A percentile compares a stretch with the other conserved stretches of the same genome.
These are phyloP conservation scores for Cynocephalus volans DNA, from an alignment of 2,113 vertebrate genomes.

Conservation along the genomic window DNA sequence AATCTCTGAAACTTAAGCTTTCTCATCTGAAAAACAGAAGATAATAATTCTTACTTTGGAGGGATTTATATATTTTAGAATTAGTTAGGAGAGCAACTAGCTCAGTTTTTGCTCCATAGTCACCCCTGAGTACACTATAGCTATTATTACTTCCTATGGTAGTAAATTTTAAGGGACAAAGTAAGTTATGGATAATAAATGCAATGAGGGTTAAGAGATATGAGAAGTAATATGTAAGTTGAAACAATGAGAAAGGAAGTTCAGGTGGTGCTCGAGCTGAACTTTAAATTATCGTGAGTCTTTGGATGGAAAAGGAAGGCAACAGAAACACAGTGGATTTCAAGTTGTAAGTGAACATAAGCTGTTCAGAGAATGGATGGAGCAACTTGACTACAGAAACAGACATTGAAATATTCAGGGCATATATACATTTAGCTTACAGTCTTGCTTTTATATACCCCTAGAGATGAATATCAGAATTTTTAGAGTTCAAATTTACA, in stretches of 20 bases:
- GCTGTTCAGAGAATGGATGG: neutral
- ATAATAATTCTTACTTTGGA: neutral
- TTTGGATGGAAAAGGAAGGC: neutral
- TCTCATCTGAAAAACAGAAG: conserved; percentile 42
- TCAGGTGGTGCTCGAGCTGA: neutral
- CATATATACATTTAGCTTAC: neutral
- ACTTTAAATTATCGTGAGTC: neutral
- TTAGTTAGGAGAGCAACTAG: neutral
- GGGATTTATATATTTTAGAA: neutral
- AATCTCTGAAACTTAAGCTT: conserved; percentile 44
- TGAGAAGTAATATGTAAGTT: neutral
- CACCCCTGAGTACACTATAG: neutral
- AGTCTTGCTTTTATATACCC: neutral
- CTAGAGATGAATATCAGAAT: neutral
- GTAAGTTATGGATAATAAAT: neutral
- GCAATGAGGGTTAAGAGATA: neutral
- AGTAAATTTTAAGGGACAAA: conserved; percentile 19
- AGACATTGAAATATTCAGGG: neutral
- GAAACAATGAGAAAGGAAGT: neutral
- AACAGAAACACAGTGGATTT: neutral
- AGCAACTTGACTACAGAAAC: neutral
- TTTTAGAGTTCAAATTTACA: neutral
- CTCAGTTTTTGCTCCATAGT: neutral
- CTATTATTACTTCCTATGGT: neutral
- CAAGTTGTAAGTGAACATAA: neutral